Percentiles rank a stretch among this genome's conserved stretches.
phyloP scores from a whole-genome alignment of 37 sponge, comb jelly and placozoan species.

The Bolinopsis microptera region DNA sequence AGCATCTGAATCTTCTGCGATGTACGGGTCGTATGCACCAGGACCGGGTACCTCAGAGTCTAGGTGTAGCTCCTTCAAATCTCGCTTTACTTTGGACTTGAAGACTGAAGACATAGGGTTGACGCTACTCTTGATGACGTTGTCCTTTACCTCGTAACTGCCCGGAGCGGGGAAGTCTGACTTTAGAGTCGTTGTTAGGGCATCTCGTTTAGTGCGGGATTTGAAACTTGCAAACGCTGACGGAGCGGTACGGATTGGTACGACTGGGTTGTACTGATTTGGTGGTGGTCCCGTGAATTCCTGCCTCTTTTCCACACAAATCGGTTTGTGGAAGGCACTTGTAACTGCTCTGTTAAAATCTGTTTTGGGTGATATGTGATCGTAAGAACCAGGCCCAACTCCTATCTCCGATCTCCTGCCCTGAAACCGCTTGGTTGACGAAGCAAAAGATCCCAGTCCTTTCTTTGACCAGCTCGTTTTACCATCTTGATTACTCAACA shows the following conservation, averaged over 20 bases:
- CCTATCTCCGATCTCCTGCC: neutral
- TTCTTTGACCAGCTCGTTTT: constrained; percentile 60
- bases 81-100: constrained; percentile 74
- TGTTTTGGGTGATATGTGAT: neutral
- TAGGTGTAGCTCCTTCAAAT: neutral
- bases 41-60: constrained; percentile 80
- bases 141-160: constrained; percentile 75
- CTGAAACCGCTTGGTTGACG: constrained; percentile 47
- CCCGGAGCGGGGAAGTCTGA: constrained; percentile 71
- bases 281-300: constrained; percentile 12
- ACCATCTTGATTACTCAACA: neutral
- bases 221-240: constrained; percentile 45
- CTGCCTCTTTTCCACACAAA: neutral
- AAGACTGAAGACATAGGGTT: constrained; percentile 70
- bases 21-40: constrained; percentile 72
- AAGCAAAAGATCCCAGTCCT: constrained; percentile 63
- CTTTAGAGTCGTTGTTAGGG: no score
- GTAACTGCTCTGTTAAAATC: constrained; percentile 57
- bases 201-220: neutral
- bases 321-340: constrained; percentile 55
- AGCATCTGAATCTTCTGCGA: neutral
- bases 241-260: neutral
- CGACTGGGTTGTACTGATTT: constrained; percentile 57
- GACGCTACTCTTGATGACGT: constrained; percentile 64
- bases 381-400: constrained; percentile 45